Base-by-base conservation (phyloP, 2,113 vertebrate species). In the Brachyistius frenatus region DNA sequence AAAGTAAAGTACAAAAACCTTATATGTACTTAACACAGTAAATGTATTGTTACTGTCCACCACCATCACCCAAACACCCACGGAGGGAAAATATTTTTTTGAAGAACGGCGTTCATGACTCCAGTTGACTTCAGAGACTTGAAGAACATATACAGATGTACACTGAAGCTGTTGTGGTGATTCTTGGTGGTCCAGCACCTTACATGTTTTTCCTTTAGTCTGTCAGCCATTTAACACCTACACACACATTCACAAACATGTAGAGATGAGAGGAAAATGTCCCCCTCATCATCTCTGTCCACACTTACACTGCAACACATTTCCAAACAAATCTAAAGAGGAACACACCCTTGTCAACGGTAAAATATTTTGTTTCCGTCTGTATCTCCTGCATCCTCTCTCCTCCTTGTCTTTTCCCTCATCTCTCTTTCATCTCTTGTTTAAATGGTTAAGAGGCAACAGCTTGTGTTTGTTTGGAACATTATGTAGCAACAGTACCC, bases 391-490 rank as follows among this genome's bases (percentile, higher is more conserved):
- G 16, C 36, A 50, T 72, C 47, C 56, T 79, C 23, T 16, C 57
- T 39, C 10, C 16, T 23, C 36, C 37, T 39, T 39, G 23, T 49
- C 7, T 56, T 65, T 56, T 11, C 53, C 50, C 46, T 78, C 57
- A n/a, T 54, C 55, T 63, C 49, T 55, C 15, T 53, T 63, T 65
- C 67, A 35, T 83, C 44, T 81, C 50, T 16, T 65, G 66, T 63
- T 80, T 69, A 46, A 53, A 68, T 69, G 60, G 66, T 80, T 78
- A 10, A 13, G 67, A 76, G 78, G 73, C 62, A 82, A 77, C 77
- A 76, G 80, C 65, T 80, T 81, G 76, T 89, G 82, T 92, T 91
- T 92, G 88, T 91, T 90, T 89, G 65, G 49, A 55, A 7, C 64
- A 52, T 57, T 47, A 54, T 88, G 47, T 84, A 84, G 86, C 83